Base-by-base conservation (phyloP, 1,140 invertebrate genomes). In the Neomicropteryx cornuta region DNA sequence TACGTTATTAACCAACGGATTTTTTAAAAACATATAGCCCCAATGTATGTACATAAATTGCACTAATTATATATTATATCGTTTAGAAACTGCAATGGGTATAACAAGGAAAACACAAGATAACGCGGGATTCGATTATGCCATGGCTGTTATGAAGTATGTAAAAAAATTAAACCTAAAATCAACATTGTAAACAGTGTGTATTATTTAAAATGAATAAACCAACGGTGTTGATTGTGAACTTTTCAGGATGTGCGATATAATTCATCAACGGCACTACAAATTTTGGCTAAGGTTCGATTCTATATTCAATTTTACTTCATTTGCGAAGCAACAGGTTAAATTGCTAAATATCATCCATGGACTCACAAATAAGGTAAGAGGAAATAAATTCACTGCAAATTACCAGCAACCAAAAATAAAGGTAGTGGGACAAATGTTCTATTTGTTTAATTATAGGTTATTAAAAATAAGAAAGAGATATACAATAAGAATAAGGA, bases 71-170 rank as follows among this genome's bases (percentile, higher is more conserved):
- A n/a, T n/a, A n/a, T n/a, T n/a, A n/a, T n/a, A n/a, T n/a, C n/a
- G n/a, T n/a, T n/a, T n/a, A 66, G 76, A 79, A 60, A 85, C 81
- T 3, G 80, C 76, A 0, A 83, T 83, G 80, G 81, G 81, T 11
- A 70, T 81, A 0, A 74, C 67, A 30, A 74, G 69, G 36, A 66
- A 71, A 45, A 72, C 74, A 16, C 73, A 79, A 40, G 69, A 76
- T 35, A 61, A 70, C 38, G 68, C 71, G 48, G 77, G 79, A 36
- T 77, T 75, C 42, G 74, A 80, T 30, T 83, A 83, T 42, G 79
- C 79, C 2, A 69, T 76, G 56, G 79, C 81, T 37, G 81, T 83
- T 0, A 81, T 83, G 68, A 73, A 75, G 76, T 77, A 55, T 62
- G 62, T 51, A 22, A 18, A 36, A n/a, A 14, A 30, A 16, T 34